Evolutionary conservation across 2,113 vertebrate genomes (phyloP), one percentile per base, ranked within the genome.

Genomic region (Cyrtonyx montezumae): DNA sequence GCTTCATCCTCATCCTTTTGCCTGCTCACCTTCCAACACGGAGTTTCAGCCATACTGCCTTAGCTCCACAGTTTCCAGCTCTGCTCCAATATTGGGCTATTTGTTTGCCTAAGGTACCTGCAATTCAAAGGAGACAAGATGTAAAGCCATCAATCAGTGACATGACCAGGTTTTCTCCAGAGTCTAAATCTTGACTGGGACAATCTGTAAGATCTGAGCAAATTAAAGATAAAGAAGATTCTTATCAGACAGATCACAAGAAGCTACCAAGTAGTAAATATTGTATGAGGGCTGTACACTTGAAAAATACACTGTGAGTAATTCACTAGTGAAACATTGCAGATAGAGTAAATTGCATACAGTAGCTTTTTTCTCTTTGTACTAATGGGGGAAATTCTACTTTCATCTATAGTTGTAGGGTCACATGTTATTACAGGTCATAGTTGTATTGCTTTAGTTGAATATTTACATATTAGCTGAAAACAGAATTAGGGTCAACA

Each of bases 261-360:
- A 81, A 73, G 19, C 91, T 79, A 61, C 67, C 48, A 61, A 90
- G 75, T 40, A 23, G 58, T 79, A 55, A 80, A 68, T 83, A 62
- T 59, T 56, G 51, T 58, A 53, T 51, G 67, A 61, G 48, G 46
- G 48, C 49, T 61, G 3, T 18, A 56, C 34, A 58, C 32, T 56
- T 76, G 84, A 94, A 79, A 87, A 93, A 92, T 68, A 56, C 19
- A 45, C 55, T 79, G 43, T 26, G 42, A 25, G 37, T 89, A 70
- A 55, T 53, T 87, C 70, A 56, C 43, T 37, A 79, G 84, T 87
- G 70, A 92, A 84, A 94, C 42, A 87, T 87, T 81, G 56, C 58
- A 79, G 25, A n/a, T 5, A 37, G 10, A 76, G 8, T 45, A 61
- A 73, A 34, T 10, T 58, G 73, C 49, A 66, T 78, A 88, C 17